phyloP scores from a whole-genome alignment of 2,113 vertebrate species.

The Numenius arquata region DNA sequence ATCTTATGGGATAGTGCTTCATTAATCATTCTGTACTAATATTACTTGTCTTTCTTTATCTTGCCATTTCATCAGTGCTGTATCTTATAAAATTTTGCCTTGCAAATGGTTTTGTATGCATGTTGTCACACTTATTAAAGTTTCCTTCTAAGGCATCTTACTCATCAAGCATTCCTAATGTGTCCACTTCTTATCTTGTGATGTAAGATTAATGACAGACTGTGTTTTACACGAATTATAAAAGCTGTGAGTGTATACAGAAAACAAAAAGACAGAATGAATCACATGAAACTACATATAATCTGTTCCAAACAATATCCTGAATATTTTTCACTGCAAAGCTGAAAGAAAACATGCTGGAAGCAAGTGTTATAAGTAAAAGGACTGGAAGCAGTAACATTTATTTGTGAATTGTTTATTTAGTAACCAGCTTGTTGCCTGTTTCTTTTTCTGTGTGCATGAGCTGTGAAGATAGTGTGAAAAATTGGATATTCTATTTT shows the following conservation, averaged over 20 bases:
- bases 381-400: neutral
- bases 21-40: neutral
- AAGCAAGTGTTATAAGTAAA: neutral
- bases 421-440: neutral
- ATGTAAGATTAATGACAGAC: slow-evolving; percentile 23
- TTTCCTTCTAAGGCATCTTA: slow-evolving; percentile 6
- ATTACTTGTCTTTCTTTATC: neutral
- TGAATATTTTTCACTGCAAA: neutral
- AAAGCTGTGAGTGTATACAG: neutral
- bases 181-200: neutral
- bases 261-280: neutral
- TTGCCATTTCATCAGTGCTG: neutral
- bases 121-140: neutral
- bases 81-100: neutral
- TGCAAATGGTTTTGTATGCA: neutral
- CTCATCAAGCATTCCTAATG: neutral
- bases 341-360: neutral
- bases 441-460: neutral
- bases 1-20: neutral
- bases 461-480: neutral
- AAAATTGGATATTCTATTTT: neutral
- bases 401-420: slow-evolving; percentile 18
- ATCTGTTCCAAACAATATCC: neutral
- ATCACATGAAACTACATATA: neutral
- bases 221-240: slow-evolving; percentile 10